Evolutionary conservation across 2,797 vertebrate genomes (phyloP).

Genomic region (Danio choprae): DNA sequence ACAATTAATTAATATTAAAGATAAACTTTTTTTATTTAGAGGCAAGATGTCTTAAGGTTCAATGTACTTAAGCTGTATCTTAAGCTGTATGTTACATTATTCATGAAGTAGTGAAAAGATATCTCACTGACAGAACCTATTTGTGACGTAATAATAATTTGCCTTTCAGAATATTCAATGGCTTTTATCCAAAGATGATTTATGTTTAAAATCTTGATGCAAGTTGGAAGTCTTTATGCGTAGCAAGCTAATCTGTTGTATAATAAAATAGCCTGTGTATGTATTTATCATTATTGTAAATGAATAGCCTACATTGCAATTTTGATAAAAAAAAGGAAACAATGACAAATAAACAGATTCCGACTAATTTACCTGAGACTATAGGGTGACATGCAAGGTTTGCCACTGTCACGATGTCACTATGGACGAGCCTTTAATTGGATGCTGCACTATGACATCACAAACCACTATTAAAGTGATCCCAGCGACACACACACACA

Average conservation of each 20-base stretch:
- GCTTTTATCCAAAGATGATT: background rate
- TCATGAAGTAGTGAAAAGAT: background rate
- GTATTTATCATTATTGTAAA: too few relatives aligned
- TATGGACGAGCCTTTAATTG: conserved; percentile 44
- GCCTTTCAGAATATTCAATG: background rate
- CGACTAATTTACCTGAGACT: conserved; percentile 5
- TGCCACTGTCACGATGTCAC: conserved; percentile 35
- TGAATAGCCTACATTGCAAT: too few relatives aligned
- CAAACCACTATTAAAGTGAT: conserved; percentile 34
- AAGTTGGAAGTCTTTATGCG: background rate
- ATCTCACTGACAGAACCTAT: background rate
- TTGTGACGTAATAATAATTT: background rate
- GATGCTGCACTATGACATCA: conserved; percentile 45
- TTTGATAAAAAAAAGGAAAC: background rate
- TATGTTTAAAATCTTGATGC: background rate
- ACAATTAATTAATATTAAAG: background rate
- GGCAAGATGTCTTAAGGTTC: background rate
- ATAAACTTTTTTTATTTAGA: background rate
- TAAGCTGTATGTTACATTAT: background rate
- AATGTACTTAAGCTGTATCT: conserved; percentile 15
- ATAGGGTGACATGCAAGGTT: background rate
- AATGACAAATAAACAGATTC: background rate
- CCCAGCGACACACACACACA: too few relatives aligned
- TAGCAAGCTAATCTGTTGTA: background rate
- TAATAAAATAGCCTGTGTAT: background rate